Evolutionary conservation across 1,140 invertebrate species (phyloP).

Genomic region (Octopus bimaculoides): DNA sequence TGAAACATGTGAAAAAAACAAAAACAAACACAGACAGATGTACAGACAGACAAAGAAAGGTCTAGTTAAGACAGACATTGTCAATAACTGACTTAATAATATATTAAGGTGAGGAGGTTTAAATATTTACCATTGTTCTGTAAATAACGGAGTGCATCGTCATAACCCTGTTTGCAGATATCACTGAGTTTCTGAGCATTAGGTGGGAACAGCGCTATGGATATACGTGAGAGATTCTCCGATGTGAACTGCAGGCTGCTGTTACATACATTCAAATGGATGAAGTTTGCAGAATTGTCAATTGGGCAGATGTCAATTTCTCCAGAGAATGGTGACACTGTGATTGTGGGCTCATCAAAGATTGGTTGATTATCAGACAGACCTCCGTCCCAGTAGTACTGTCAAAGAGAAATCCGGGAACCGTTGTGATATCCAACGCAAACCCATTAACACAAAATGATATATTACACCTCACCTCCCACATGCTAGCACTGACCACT

Average conservation of each 20-base stretch:
- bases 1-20: no score
- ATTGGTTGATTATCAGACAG: constrained; percentile 94
- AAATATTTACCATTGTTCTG: constrained; percentile 73
- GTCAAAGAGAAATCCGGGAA: constrained; percentile 17
- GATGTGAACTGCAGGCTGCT: constrained; percentile 81
- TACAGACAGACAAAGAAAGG: no score
- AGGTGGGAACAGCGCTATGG: constrained; percentile 90
- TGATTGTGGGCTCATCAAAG: constrained; percentile 92
- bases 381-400: constrained; percentile 93
- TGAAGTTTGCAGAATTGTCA: constrained; percentile 61
- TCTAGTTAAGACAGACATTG: no score
- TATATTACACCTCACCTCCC: neutral
- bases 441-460: neutral
- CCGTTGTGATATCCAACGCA: neutral
- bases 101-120: neutral
- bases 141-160: constrained; percentile 89
- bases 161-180: constrained; percentile 96
- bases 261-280: constrained; percentile 80
- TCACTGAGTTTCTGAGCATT: constrained; percentile 83
- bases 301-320: constrained; percentile 97
- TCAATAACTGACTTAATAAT: no score
- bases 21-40: no score
- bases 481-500: neutral
- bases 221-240: constrained; percentile 84
- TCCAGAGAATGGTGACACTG: constrained; percentile 95